A percentile compares a stretch with the other conserved stretches of the same genome.
These are phyloP conservation scores for Gasterosteus aculeatus DNA, from an alignment of 2,113 vertebrate species.

Conservation along the genomic window DNA sequence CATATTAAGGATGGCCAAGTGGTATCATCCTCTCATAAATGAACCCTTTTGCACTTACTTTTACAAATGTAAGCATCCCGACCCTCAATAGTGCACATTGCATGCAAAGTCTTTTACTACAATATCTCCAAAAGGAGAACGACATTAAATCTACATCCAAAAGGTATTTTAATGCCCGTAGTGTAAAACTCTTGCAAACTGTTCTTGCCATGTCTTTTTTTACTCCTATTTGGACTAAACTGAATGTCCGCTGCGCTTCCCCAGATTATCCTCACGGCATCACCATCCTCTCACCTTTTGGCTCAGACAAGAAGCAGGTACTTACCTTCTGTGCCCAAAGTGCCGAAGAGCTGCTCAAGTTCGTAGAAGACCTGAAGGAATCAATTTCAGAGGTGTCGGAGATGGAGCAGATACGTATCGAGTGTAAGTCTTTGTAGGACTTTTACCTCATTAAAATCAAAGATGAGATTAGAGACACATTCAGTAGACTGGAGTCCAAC, in stretches of 20 bases:
- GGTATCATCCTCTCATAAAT: neutral
- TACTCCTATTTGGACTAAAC: neutral
- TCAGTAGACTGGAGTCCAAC: neutral
- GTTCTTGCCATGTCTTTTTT: neutral
- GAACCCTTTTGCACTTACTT: neutral
- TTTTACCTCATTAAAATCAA: neutral
- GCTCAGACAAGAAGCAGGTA: constrained; percentile 96
- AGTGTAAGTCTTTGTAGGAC: constrained; percentile 85
- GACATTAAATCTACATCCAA: neutral
- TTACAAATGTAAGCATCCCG: neutral
- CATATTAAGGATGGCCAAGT: neutral
- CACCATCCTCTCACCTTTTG: constrained; percentile 92
- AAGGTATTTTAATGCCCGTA: neutral
- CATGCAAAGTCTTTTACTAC: neutral
- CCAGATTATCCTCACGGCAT: constrained; percentile 97
- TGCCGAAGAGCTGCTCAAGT: constrained; percentile 96
- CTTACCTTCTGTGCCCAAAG: constrained; percentile 96
- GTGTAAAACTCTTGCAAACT: neutral
- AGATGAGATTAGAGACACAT: neutral
- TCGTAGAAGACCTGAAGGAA: constrained; percentile 97
- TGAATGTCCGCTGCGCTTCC: constrained; percentile 2
- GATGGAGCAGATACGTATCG: constrained; percentile 98
- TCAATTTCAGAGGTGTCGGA: constrained; percentile 97
- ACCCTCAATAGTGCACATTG: neutral
- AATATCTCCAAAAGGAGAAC: neutral